Percentiles rank a stretch among this genome's conserved stretches.
Conservation (phyloP, 2,113 vertebrate genomes). For the Felis chaus region DNA sequence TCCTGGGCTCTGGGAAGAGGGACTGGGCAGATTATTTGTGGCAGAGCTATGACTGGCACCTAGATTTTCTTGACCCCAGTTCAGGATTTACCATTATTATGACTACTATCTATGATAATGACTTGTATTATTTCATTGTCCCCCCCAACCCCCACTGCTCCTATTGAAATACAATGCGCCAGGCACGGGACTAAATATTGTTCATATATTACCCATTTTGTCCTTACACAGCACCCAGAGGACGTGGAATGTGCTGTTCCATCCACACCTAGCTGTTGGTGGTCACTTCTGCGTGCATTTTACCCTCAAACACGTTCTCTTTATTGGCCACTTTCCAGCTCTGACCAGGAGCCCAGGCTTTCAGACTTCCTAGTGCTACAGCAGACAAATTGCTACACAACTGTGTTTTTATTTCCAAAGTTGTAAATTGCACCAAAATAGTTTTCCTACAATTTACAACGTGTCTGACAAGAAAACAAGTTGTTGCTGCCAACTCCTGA, state of each 20-base stretch:
- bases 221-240: neutral
- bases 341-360: conserved; percentile 77
- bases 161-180: neutral
- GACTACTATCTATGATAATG: accelerated
- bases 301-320: neutral
- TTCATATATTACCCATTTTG: neutral
- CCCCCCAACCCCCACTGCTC: too few relatives aligned
- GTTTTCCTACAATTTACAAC: conserved; percentile 71
- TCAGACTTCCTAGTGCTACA: conserved; percentile 77
- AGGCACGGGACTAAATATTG: neutral
- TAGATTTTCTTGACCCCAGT: neutral
- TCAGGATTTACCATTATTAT: neutral
- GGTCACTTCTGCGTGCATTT: neutral
- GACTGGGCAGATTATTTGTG: neutral
- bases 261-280: neutral
- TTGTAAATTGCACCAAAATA: conserved; percentile 84
- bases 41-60: neutral
- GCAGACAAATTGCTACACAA: conserved; percentile 80
- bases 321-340: conserved; percentile 65
- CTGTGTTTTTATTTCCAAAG: conserved; percentile 74
- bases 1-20: neutral
- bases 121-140: neutral
- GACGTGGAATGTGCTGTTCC: neutral
- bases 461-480: conserved; percentile 79
- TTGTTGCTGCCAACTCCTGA: conserved; percentile 63